Evolutionary conservation across 2,113 vertebrate species (phyloP).

Genomic region (Oryzias javanicus): DNA sequence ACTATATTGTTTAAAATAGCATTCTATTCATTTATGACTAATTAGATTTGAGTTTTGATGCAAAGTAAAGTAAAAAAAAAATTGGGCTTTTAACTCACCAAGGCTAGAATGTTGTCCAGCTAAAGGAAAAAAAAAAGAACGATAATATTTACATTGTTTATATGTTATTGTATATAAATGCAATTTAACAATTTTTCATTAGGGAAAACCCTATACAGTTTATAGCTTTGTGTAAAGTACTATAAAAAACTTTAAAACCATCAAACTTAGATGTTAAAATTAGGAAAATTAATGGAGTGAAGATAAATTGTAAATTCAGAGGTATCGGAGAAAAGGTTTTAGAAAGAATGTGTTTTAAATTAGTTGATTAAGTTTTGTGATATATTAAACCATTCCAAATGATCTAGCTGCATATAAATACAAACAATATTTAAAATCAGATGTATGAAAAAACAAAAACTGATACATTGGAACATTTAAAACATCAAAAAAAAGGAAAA

Average conservation of each 20-base stretch:
- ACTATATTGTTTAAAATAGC: neutral
- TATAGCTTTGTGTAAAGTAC: too few relatives aligned
- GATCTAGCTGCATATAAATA: neutral
- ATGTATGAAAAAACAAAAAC: neutral
- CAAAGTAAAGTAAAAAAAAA: neutral
- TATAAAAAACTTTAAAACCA: too few relatives aligned
- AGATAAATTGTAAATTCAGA: too few relatives aligned
- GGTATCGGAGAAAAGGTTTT: too few relatives aligned
- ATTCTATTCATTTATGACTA: neutral
- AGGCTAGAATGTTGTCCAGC: constrained; percentile 27
- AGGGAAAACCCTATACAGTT: neutral
- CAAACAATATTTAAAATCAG: neutral
- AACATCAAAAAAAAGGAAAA: neutral
- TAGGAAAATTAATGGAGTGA: too few relatives aligned
- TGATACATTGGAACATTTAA: neutral
- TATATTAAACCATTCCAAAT: too few relatives aligned
- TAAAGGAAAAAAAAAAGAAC: constrained; percentile 16
- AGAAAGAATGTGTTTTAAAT: too few relatives aligned
- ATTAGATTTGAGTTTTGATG: neutral
- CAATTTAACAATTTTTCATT: neutral
- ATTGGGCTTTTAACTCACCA: constrained; percentile 30
- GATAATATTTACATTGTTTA: neutral
- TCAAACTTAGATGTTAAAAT: too few relatives aligned
- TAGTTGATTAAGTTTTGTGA: too few relatives aligned
- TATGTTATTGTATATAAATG: neutral